These are phyloP conservation scores for Hirtodrosophila histrioides DNA, from an alignment of 2,888 invertebrate species.

Conservation along the genomic window DNA sequence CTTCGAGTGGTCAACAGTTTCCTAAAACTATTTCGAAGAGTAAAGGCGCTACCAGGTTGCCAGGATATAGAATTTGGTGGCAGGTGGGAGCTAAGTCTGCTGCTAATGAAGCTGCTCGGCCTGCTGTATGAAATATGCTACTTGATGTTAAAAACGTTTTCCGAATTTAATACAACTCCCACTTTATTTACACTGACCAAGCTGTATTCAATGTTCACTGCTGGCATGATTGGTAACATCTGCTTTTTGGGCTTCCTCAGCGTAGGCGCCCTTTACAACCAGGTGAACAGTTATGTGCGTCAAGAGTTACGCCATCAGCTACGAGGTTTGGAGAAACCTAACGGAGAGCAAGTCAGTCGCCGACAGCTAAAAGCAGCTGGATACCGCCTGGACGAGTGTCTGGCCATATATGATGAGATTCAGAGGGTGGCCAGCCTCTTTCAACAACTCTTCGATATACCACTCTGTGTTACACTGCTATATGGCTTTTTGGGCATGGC, in stretches of 20 bases:
- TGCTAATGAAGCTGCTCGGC: slow-evolving; percentile 36
- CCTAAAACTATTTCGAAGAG: slow-evolving; percentile 37
- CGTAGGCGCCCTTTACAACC: slow-evolving; percentile 47
- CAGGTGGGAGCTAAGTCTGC: slow-evolving; percentile 39
- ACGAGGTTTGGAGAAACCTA: slow-evolving; percentile 25
- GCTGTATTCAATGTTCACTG: slow-evolving; percentile 11
- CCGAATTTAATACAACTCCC: not conserved
- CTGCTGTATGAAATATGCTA: slow-evolving; percentile 35
- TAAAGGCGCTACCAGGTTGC: slow-evolving; percentile 21
- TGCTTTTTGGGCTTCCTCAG: slow-evolving; percentile 58
- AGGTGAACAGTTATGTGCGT: slow-evolving; percentile 51
- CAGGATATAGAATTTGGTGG: slow-evolving; percentile 35
- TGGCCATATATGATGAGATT: slow-evolving; percentile 55
- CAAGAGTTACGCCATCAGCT: slow-evolving; percentile 41
- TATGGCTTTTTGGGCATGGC: slow-evolving; percentile 35
- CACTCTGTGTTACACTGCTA: slow-evolving; percentile 39
- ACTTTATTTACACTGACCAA: slow-evolving; percentile 4
- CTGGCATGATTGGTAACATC: slow-evolving; percentile 38
- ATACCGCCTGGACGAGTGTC: slow-evolving; percentile 44
- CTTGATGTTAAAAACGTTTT: not conserved
- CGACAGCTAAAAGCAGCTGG: slow-evolving; percentile 27
- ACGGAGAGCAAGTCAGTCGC: not conserved
- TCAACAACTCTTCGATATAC: slow-evolving; percentile 47
- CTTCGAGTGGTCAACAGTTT: slow-evolving; percentile 44
- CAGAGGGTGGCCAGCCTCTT: slow-evolving; percentile 37